phyloP scores from a whole-genome alignment of 2,797 vertebrate genomes.

The Chrysocyon brachyurus region DNA sequence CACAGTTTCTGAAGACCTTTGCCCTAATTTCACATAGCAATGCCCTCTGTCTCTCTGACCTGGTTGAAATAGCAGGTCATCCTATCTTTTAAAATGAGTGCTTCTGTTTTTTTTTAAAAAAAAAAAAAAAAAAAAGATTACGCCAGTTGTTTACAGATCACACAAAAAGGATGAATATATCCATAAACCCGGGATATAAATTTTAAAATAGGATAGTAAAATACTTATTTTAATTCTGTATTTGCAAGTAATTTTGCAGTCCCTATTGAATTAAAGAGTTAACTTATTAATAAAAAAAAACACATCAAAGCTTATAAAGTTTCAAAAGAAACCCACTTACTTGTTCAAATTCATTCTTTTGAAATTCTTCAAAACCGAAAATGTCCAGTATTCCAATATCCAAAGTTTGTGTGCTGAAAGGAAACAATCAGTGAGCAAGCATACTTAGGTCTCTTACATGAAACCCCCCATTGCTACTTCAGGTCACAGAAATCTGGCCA shows the following conservation, averaged over 20 bases:
- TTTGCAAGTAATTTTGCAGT: neutral
- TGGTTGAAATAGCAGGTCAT: neutral
- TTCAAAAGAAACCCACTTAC: constrained; percentile 86
- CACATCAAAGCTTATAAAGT: neutral
- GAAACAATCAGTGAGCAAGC: neutral
- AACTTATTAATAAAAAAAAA: neutral
- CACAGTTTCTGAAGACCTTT: constrained; percentile 57
- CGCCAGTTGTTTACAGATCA: neutral
- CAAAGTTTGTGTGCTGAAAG: constrained; percentile 90
- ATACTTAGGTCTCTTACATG: fast-evolving
- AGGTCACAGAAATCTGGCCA: neutral
- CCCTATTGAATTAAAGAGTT: neutral
- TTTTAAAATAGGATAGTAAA: neutral
- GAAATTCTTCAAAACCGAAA: constrained; percentile 97
- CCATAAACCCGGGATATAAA: neutral
- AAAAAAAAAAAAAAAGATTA: neutral
- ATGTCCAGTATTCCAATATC: constrained; percentile 96
- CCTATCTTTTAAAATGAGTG: neutral
- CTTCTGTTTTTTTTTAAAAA: neutral
- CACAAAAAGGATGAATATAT: neutral
- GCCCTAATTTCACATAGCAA: constrained; percentile 53
- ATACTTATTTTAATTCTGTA: neutral
- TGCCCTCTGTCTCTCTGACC: constrained; percentile 25
- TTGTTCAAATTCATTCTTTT: constrained; percentile 96
- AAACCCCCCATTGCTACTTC: fast-evolving